A percentile compares a stretch with the other conserved stretches of the same genome.
Conservation (phyloP, 1,140 invertebrate genomes). For the Papilio xuthus region DNA sequence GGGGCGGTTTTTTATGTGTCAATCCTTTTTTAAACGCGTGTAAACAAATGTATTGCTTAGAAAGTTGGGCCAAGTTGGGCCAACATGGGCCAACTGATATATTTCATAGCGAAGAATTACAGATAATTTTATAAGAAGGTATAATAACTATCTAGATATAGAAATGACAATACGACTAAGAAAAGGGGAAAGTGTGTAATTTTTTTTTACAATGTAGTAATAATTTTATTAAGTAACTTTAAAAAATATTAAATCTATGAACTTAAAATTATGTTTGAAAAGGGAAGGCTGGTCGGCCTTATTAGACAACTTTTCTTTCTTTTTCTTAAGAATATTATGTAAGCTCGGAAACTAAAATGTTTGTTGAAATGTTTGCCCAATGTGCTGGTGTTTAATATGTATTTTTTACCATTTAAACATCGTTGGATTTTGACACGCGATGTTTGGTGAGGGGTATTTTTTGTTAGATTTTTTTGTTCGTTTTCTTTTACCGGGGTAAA, state of each 20-base stretch:
- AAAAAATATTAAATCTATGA: too few relatives aligned
- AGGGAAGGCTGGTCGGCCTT: too few relatives aligned
- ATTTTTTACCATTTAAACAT: constrained; percentile 63
- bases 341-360: too few relatives aligned
- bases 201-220: too few relatives aligned
- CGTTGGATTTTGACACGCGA: constrained; percentile 67
- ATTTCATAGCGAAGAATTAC: neutral
- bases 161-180: too few relatives aligned
- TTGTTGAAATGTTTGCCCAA: neutral
- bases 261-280: too few relatives aligned
- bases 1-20: constrained; percentile 66
- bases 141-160: neutral
- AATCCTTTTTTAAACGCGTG: constrained; percentile 50
- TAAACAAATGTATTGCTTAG: constrained; percentile 51
- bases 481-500: constrained; percentile 48
- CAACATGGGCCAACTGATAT: neutral
- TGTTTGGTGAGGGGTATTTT: constrained; percentile 63
- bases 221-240: too few relatives aligned
- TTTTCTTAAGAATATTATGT: too few relatives aligned
- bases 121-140: neutral
- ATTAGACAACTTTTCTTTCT: too few relatives aligned
- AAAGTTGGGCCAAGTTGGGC: constrained; percentile 15
- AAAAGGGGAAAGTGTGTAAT: too few relatives aligned
- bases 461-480: constrained; percentile 56
- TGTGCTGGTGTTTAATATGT: constrained; percentile 51